phyloP scores from a whole-genome alignment of 64 coral and sea anemone species.

The Acropora yongei region DNA sequence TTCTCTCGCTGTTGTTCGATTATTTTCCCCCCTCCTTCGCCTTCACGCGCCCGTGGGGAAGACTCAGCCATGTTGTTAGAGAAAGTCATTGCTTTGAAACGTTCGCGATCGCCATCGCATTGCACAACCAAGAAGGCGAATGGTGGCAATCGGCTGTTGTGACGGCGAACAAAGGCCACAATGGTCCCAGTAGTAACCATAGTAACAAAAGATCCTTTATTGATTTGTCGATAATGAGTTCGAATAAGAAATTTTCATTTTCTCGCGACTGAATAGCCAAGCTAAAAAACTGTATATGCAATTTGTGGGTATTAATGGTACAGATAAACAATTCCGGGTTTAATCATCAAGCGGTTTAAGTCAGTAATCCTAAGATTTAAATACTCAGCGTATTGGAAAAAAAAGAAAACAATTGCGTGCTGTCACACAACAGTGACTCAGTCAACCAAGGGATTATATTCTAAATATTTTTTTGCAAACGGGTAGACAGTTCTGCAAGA shows the following conservation, averaged over 20 bases:
- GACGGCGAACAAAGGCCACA: constrained; percentile 41
- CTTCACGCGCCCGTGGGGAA: constrained; percentile 45
- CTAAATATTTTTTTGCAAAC: neutral
- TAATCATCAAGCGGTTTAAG: neutral
- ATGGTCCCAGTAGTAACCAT: constrained; percentile 56
- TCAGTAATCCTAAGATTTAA: neutral
- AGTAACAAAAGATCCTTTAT: constrained; percentile 47
- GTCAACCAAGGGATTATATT: neutral
- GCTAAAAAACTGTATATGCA: neutral
- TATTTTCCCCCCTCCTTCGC: constrained; percentile 38
- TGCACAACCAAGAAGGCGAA: neutral
- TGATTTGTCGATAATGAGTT: neutral
- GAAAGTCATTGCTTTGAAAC: constrained; percentile 78
- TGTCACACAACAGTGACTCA: neutral
- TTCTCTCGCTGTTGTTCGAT: constrained; percentile 69
- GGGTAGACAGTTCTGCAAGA: neutral
- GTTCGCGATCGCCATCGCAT: constrained; percentile 9
- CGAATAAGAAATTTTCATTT: neutral
- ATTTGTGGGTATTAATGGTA: neutral
- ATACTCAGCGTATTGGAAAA: neutral
- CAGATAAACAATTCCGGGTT: neutral
- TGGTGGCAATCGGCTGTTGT: neutral
- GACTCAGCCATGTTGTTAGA: constrained; percentile 84
- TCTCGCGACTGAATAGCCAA: no score
- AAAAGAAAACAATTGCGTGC: neutral